Conservation (phyloP, 2,888 invertebrate genomes). For the Quadroppia sp. region DNA sequence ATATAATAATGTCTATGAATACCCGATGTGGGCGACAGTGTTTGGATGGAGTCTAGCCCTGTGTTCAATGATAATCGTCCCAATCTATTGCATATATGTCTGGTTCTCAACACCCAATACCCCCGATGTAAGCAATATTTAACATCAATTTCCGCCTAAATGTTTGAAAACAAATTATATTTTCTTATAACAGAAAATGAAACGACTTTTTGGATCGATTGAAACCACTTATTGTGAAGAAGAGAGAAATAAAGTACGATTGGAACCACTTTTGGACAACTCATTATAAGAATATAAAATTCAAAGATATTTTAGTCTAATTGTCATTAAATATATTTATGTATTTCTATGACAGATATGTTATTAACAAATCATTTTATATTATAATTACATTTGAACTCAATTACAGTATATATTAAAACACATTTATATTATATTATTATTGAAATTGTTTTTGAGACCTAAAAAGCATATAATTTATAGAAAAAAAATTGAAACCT, state of each 20-base stretch:
- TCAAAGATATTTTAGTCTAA: not conserved
- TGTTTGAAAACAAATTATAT: not conserved
- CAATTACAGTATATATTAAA: not conserved
- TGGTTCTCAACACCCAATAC: constrained; percentile 47
- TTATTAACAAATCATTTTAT: not conserved
- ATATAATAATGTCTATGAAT: constrained; percentile 55
- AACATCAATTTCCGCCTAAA: not conserved
- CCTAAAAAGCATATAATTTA: no score
- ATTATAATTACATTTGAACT: constrained; percentile 7
- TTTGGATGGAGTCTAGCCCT: constrained; percentile 53
- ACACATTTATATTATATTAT: not conserved
- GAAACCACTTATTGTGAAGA: constrained; percentile 19
- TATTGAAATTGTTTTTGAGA: not conserved
- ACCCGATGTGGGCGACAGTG: constrained; percentile 55
- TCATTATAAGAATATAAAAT: constrained; percentile 8
- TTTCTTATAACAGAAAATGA: constrained; percentile 15
- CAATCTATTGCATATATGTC: constrained; percentile 51
- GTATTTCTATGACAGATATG: not conserved
- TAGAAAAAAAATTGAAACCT: no score
- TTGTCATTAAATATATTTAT: not conserved
- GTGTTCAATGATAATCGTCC: constrained; percentile 53
- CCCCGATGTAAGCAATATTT: constrained; percentile 26
- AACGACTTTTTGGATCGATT: not conserved
- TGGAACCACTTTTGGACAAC: not conserved
- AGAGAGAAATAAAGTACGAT: not conserved